Evolutionary conservation across 2,888 invertebrate species (phyloP), one percentile per base, ranked within the genome.

Genomic region (Leptarthrus brevirostris): DNA sequence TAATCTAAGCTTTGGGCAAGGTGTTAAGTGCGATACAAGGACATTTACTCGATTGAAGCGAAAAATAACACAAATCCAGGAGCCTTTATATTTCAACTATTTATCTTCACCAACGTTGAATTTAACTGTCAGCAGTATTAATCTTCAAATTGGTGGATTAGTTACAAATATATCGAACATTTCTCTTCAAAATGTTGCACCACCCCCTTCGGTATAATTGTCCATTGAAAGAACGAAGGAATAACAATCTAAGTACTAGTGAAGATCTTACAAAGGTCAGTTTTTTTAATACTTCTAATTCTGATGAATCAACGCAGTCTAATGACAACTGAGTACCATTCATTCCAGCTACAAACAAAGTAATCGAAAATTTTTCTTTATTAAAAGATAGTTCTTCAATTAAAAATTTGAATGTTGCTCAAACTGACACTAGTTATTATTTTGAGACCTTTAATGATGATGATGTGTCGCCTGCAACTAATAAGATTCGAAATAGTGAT

Each of bases 1-100:
- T n/a, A n/a, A n/a, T n/a, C n/a, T n/a, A n/a, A n/a, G n/a, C n/a
- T n/a, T n/a, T n/a, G n/a, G n/a, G n/a, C n/a, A 77, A 84, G 84
- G 80, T 66, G 81, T 81, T 76, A 83, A 83, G 80, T 78, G 82
- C 74, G 84, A 85, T 76, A 83, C 85, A 66, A 82, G 84, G 80
- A 85, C 85, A 74, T 85, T 84, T 75, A 85, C 85, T 74, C 81
- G 85, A 69, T 83, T 85, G 16, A 84, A 83, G 78, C 80, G 83
- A 74, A 82, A 82, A 79, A 77, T 79, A 61, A 79, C 80, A 76
- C 81, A 81, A 78, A 83, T 81, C 79, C 79, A 82, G 77, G 84
- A 84, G 69, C 74, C 79, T 70, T 81, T 81, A 77, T 82, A 81
- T 77, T 82, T 82, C 79, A 83, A 82, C 82, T 75, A 69, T 18